These are phyloP conservation scores for Limulus polyphemus DNA, from an alignment of 2,888 invertebrate species.

Conservation along the genomic window DNA sequence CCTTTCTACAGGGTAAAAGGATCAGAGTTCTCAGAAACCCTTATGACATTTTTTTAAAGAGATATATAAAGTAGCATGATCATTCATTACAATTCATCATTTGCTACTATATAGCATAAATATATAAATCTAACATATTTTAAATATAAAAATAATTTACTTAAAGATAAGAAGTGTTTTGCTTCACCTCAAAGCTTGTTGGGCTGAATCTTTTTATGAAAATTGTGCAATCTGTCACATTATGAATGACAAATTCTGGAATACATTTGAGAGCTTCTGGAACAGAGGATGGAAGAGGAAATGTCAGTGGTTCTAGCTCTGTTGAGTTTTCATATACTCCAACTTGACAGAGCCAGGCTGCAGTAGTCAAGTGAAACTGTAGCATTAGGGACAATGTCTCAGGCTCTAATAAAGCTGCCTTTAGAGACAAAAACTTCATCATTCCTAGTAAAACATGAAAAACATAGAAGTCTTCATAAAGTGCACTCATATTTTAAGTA, in stretches of 20 bases:
- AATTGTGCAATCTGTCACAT: constrained; percentile 65
- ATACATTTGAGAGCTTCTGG: constrained; percentile 48
- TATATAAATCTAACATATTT: neutral
- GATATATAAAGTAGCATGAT: too few species aligned
- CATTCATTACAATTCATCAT: too few species aligned
- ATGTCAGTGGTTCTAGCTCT: constrained; percentile 30
- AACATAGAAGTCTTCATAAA: too few species aligned
- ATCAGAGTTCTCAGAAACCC: too few species aligned
- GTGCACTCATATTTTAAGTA: too few species aligned
- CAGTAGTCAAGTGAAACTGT: constrained; percentile 64
- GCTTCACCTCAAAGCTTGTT: constrained; percentile 46
- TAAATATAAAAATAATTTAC: constrained; percentile 26
- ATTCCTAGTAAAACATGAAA: constrained; percentile 14
- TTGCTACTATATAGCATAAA: too few species aligned
- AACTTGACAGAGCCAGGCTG: constrained; percentile 75
- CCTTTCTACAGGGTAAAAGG: too few species aligned
- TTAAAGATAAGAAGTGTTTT: too few species aligned
- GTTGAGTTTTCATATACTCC: constrained; percentile 40
- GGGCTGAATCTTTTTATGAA: constrained; percentile 54
- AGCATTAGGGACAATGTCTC: constrained; percentile 55
- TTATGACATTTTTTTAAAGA: too few species aligned
- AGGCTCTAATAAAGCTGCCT: constrained; percentile 61
- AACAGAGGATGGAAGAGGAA: constrained; percentile 33
- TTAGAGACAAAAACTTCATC: constrained; percentile 26
- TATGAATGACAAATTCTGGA: constrained; percentile 82